A percentile compares a stretch with the other conserved stretches of the same genome.
These are phyloP conservation scores for Sus cebifrons DNA, from an alignment of 2,797 vertebrate genomes.

Conservation along the genomic window DNA sequence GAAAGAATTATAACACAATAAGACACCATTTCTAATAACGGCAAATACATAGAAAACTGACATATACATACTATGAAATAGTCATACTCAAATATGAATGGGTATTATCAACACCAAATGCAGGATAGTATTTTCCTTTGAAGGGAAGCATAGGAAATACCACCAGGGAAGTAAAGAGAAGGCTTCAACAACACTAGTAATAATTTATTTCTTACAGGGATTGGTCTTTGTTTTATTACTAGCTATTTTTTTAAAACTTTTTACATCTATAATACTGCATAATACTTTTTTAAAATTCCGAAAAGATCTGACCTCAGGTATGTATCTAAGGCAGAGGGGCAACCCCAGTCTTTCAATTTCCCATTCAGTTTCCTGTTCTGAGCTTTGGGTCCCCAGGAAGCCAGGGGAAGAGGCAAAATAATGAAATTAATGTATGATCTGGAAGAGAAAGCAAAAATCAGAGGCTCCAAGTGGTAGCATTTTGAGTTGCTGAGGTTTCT, in stretches of 20 bases:
- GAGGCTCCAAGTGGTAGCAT: neutral
- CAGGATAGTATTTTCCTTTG: neutral
- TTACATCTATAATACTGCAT: neutral
- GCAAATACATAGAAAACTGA: neutral
- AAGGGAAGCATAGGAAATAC: neutral
- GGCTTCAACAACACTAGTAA: neutral
- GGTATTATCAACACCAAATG: neutral
- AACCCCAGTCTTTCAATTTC: neutral
- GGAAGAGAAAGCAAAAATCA: neutral
- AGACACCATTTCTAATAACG: neutral
- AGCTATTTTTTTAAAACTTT: too few relatives aligned
- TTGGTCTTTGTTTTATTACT: neutral
- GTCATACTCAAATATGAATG: neutral
- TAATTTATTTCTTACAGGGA: slow-evolving; percentile 1
- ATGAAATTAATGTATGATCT: neutral
- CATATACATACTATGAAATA: neutral
- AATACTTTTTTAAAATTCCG: neutral
- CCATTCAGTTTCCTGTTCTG: neutral
- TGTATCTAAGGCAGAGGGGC: neutral
- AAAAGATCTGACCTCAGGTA: neutral
- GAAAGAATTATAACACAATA: neutral
- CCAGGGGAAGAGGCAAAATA: neutral
- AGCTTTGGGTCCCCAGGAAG: neutral
- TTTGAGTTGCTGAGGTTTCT: neutral
- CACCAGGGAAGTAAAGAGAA: neutral